Percentiles rank a stretch among this genome's conserved stretches.
phyloP scores from a whole-genome alignment of 2,797 vertebrate genomes.

The Falco novaeseelandiae region DNA sequence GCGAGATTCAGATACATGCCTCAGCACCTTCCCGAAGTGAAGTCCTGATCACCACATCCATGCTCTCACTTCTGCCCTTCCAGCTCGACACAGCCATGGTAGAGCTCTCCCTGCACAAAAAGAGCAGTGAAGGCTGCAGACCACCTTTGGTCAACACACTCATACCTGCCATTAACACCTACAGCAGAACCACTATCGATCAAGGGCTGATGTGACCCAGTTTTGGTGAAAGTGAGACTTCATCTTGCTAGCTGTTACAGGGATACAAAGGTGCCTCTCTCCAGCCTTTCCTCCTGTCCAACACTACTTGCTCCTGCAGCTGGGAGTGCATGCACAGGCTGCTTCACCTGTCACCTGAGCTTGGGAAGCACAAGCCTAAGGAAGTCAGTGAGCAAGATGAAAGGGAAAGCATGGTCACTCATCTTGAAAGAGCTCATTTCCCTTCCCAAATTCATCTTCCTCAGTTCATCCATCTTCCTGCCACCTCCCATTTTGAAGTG shows the following conservation, averaged over 20 bases:
- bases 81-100: fast-evolving
- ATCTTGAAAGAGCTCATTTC: conserved; percentile 65
- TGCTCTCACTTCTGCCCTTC: background rate
- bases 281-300: background rate
- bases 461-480: conserved; percentile 50
- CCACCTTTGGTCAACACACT: background rate
- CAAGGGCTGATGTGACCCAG: background rate
- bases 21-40: background rate
- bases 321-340: background rate
- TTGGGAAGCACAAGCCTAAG: background rate
- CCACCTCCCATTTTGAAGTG: conserved; percentile 44
- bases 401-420: conserved; percentile 56
- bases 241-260: background rate
- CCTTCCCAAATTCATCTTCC: conserved; percentile 46
- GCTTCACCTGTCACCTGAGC: conserved; percentile 17
- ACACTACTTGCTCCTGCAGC: background rate
- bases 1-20: background rate
- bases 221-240: background rate
- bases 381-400: conserved; percentile 59
- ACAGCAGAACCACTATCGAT: background rate
- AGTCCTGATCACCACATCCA: background rate
- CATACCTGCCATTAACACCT: background rate
- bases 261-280: background rate
- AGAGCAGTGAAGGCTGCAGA: background rate
- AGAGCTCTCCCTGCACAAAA: background rate